Evolutionary conservation across 2,797 vertebrate genomes (phyloP), one percentile per base, ranked within the genome.

Genomic region (Mormyrus proboscirostris): DNA sequence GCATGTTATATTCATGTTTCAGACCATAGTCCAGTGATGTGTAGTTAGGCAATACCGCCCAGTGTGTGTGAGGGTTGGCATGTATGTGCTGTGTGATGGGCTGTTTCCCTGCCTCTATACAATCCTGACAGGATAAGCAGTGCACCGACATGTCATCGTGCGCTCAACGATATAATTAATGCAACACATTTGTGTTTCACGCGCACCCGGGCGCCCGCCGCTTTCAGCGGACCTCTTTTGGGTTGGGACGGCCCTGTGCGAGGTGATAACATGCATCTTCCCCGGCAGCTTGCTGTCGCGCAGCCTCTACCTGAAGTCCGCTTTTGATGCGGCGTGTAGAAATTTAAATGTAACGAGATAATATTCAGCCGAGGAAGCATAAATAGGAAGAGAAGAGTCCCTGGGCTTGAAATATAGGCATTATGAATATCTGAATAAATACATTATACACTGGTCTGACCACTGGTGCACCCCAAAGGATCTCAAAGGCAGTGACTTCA

Each of bases 351-450:
- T 53, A 7, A 50, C 50, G 47, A 29, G 44, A 84, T 51, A 84
- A 51, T 51, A n/a, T 49, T 51, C 44, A 49, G 49, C 38, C 4
- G 3, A 44, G 14, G 69, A 5, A 53, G 83, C 49, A 85, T 50
- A 84, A 84, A 51, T 84, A 49, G n/a, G 10, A 16, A 53, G 49
- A 16, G 44, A n/a, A 51, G 47, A 50, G 47, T 12, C 49, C 83
- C 49, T 25, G 83, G 83, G 83, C 47, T 85, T 51, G 47, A 85
- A 50, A 85, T 85, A 51, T 51, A 85, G 10, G 83, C 47, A 85
- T 29, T 85, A 29, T 85, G 83, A 85, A 85, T 85, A 29, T 85
- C 50, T 85, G 83, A 85, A 85, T 50, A 85, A 85, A 85, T 50
- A 50, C 25, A 85, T 85, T 19, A 50, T 85, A 10, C 44, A 53